Percentiles rank a stretch among this genome's conserved stretches.
These are phyloP conservation scores for Actenoides hombroni DNA, from an alignment of 2,113 vertebrate species.

Conservation along the genomic window DNA sequence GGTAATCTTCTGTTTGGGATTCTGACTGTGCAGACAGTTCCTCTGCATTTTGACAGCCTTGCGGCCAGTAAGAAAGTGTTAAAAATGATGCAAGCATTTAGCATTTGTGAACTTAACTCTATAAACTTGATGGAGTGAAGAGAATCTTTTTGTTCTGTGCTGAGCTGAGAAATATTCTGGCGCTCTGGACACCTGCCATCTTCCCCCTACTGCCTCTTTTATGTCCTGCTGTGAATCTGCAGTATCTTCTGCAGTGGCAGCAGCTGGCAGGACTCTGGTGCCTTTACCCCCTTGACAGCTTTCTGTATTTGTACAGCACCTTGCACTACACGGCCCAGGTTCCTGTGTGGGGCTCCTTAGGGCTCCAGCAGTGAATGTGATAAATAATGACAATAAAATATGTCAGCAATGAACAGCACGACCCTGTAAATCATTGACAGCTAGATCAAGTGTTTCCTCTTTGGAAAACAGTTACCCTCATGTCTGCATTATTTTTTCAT, in stretches of 20 bases:
- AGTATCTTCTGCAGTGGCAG: conserved; percentile 54
- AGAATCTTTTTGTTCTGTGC: conserved; percentile 66
- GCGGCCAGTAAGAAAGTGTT: conserved; percentile 25
- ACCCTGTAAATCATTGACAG: conserved; percentile 59
- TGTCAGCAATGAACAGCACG: conserved; percentile 39
- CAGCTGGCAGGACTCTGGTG: conserved; percentile 26
- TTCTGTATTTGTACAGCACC: conserved; percentile 32
- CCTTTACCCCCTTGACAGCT: background rate
- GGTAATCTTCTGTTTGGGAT: conserved; percentile 24
- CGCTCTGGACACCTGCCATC: conserved; percentile 65
- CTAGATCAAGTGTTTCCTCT: conserved; percentile 41
- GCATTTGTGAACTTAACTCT: conserved; percentile 63
- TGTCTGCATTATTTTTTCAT: conserved; percentile 26
- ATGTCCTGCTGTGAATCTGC: conserved; percentile 57
- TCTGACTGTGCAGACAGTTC: background rate
- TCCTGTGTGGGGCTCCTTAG: background rate
- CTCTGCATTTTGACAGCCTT: conserved; percentile 32
- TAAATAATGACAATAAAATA: conserved; percentile 57
- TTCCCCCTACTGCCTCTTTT: conserved; percentile 55
- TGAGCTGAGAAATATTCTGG: conserved; percentile 59
- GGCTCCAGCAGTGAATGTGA: background rate
- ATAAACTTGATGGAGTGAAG: conserved; percentile 66
- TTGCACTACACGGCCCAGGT: background rate
- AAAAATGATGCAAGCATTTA: conserved; percentile 57
- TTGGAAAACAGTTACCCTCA: conserved; percentile 25